phyloP scores from a whole-genome alignment of 2,797 vertebrate genomes.

The Acanthornis magna region DNA sequence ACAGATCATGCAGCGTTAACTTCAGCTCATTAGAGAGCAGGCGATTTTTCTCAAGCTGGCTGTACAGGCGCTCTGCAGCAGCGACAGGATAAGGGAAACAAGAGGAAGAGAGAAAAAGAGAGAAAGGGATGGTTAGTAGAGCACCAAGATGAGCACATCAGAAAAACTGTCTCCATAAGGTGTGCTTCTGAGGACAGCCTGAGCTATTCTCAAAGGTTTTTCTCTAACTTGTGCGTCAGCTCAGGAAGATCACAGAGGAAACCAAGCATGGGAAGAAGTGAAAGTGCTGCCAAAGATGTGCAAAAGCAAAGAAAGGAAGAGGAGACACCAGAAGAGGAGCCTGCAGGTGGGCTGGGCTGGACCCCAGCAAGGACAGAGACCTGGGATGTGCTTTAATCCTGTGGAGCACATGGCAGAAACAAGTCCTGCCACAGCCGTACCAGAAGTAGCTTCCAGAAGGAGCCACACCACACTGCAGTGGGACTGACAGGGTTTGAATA shows the following conservation, averaged over 20 bases:
- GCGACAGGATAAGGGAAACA: conserved; percentile 31
- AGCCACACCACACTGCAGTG: not conserved
- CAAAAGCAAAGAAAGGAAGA: not conserved
- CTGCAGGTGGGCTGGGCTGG: not conserved
- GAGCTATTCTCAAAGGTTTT: not conserved
- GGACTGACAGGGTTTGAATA: not conserved
- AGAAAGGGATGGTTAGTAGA: conserved; percentile 75
- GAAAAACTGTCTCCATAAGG: not conserved
- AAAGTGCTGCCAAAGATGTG: not conserved
- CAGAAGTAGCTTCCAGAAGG: not conserved
- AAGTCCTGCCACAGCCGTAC: not conserved
- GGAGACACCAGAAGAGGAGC: not conserved
- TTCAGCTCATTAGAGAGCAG: conserved; percentile 81
- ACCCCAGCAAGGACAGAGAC: not conserved
- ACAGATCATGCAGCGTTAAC: conserved; percentile 80
- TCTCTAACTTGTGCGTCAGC: not conserved
- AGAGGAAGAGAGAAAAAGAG: conserved; percentile 61
- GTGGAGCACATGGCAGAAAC: not conserved
- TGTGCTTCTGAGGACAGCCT: not conserved
- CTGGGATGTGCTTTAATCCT: not conserved
- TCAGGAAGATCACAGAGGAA: not conserved
- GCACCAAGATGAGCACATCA: not conserved
- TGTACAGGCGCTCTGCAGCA: conserved; percentile 78
- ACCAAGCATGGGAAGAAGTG: not conserved
- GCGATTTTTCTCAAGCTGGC: conserved; percentile 80